Base-by-base conservation (phyloP, 2,888 invertebrate species). In the Tenthredo amoena region DNA sequence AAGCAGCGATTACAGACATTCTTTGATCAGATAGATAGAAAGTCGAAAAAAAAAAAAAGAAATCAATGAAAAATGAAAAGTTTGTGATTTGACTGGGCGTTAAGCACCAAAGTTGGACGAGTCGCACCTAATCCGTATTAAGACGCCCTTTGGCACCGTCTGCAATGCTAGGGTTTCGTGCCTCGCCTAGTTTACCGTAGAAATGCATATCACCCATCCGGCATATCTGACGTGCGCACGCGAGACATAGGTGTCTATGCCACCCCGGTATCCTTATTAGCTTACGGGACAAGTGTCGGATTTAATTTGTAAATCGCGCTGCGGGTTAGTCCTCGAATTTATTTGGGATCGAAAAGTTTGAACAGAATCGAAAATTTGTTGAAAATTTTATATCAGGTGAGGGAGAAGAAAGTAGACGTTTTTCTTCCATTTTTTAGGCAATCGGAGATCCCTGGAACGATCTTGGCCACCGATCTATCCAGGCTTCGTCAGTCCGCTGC, bases 161-260 rank as follows among this genome's bases (percentile, higher is more conserved):
- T 71, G 86, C 85, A 86, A 85, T 86, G 55, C 83, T 92, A 92
- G 87, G 92, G 92, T 89, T 92, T 93, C 93, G 82, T 68, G 47
- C 79, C 79, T 79, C 90, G 90, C 87, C 89, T 91, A 91, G 91
- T 89, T 89, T 91, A 90, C 91, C 92, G 89, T 93, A 93, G 89
- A 93, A 93, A 93, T 93, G 92, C 92, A 91, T 92, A 92, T 92
- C 91, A 92, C 91, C 90, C 91, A 90, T 90, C 89, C 89, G 88
- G 90, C 88, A 91, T 91, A 92, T 92, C 91, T 89, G 92, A 92
- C 91, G 87, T 89, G 88, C 90, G 91, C 91, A 91, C 90, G 91
- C 90, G 88, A 90, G 90, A 91, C 89, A 86, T 83, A 74, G 88
- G 87, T 87, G 87, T 86, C 86, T 88, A 26, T 37, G 4, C 77